phyloP scores from a whole-genome alignment of 1,140 invertebrate genomes.

The Drosophila saltans region DNA sequence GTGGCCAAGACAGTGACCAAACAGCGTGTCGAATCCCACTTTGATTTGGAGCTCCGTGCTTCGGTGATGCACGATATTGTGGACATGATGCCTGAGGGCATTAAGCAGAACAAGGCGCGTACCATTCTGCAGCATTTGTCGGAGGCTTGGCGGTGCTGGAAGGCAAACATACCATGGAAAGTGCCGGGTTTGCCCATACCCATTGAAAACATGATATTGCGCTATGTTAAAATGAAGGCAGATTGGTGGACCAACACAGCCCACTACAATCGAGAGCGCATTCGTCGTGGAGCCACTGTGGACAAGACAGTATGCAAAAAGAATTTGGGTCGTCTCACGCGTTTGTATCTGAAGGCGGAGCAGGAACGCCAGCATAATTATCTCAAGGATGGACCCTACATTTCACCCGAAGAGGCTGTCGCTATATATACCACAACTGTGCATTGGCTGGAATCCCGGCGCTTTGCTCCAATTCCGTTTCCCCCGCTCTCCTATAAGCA shows the following conservation, averaged over 20 bases:
- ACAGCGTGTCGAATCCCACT: constrained; percentile 99
- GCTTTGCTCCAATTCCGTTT: constrained; percentile 99
- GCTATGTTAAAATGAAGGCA: constrained; percentile 99
- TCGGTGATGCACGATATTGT: constrained; percentile 99
- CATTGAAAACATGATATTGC: constrained; percentile 99
- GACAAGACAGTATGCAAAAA: constrained; percentile 99
- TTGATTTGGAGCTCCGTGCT: constrained; percentile 98
- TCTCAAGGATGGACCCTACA: constrained; percentile 99
- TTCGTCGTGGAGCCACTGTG: constrained; percentile 95
- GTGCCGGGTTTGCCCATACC: constrained; percentile 99
- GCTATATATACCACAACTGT: constrained; percentile 99
- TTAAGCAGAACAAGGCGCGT: constrained; percentile 99
- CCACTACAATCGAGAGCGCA: constrained; percentile 99
- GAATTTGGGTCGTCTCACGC: constrained; percentile 97
- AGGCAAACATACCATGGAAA: constrained; percentile 99
- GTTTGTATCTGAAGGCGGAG: constrained; percentile 98
- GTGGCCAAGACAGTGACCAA: constrained; percentile 99
- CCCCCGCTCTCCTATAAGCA: constrained; percentile 99
- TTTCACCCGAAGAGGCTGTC: constrained; percentile 99
- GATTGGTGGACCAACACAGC: constrained; percentile 99
- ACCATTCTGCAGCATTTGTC: constrained; percentile 99
- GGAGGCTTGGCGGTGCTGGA: constrained; percentile 99
- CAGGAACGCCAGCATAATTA: constrained; percentile 99
- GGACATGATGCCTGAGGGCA: constrained; percentile 99
- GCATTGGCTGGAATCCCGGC: constrained; percentile 98